phyloP scores from a whole-genome alignment of 2,797 vertebrate species.

The Ataeniobius toweri region DNA sequence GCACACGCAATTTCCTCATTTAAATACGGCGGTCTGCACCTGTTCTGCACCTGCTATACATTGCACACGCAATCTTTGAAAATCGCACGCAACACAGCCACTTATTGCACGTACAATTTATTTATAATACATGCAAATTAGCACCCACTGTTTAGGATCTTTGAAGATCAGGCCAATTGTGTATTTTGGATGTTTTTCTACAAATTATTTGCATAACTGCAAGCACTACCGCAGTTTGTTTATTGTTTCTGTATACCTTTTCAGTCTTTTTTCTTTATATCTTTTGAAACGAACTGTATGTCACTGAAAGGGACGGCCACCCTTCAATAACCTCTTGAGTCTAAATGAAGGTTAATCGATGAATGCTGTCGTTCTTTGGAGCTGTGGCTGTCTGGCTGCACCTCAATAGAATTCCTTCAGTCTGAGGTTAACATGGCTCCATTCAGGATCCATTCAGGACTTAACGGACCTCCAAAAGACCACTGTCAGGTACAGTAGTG shows the following conservation, averaged over 20 bases:
- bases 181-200: background rate
- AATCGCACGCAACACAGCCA: no score
- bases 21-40: no score
- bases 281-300: background rate
- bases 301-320: background rate
- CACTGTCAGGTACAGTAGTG: conserved; percentile 10
- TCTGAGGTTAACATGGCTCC: conserved; percentile 8
- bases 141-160: no score
- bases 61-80: no score
- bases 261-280: background rate
- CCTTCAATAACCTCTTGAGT: background rate
- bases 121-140: no score
- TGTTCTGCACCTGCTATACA: no score
- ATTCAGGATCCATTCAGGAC: conserved; percentile 17
- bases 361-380: conserved; percentile 10
- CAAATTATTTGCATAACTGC: background rate
- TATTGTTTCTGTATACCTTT: background rate
- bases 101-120: no score
- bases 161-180: background rate
- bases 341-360: conserved; percentile 4
- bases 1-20: no score
- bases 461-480: conserved; percentile 9
- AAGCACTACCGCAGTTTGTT: background rate
- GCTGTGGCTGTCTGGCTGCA: background rate
- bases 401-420: background rate